Base-by-base conservation (phyloP, 2,888 invertebrate species). In the Drosophila emarginata region DNA sequence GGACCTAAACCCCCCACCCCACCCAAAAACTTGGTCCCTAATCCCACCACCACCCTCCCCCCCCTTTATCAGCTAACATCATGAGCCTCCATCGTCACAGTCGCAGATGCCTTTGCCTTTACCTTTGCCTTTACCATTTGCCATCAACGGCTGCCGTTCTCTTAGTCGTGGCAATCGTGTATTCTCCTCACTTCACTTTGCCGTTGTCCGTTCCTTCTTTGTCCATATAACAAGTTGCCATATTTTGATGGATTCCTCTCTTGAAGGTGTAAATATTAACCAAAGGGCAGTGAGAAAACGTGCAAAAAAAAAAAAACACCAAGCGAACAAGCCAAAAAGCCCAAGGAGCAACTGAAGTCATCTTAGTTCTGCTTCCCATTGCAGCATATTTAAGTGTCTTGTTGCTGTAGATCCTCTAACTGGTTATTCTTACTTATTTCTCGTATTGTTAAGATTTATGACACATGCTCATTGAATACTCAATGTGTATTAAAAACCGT, bases 201-300 rank as follows among this genome's bases (percentile, higher is more conserved):
- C 15, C 60, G 28, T n/a, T 36, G 65, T 50, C 54, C 26, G 50
- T 18, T 57, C 70, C 56, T 39, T 52, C 51, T 37, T 61, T 64
- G 60, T 32, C 51, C 64, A 62, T 50, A 72, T 67, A 72, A 67
- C 72, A 67, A 73, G 67, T 72, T 76, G 80, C 79, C 79, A 84
- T 87, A 76, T 86, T 78, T 79, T 80, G 81, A 81, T 87, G 81
- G 75, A 83, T 87, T 86, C 77, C 78, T 78, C 80, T 79, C 73
- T 76, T 68, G 72, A 72, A 80, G 83, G 78, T 87, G 74, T 83
- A 77, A 77, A 83, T 78, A 83, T 82, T 80, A 82, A 77, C 75
- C 79, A 78, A 76, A 77, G 83, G 69, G 76, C 79, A 76, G 81
- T 74, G 80, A 82, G 80, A 80, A 80, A 80, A 76, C 80, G 82